A percentile compares a stretch with the other conserved stretches of the same genome.
Conservation (phyloP, 2,113 vertebrate genomes). For the Halichoeres trimaculatus region DNA sequence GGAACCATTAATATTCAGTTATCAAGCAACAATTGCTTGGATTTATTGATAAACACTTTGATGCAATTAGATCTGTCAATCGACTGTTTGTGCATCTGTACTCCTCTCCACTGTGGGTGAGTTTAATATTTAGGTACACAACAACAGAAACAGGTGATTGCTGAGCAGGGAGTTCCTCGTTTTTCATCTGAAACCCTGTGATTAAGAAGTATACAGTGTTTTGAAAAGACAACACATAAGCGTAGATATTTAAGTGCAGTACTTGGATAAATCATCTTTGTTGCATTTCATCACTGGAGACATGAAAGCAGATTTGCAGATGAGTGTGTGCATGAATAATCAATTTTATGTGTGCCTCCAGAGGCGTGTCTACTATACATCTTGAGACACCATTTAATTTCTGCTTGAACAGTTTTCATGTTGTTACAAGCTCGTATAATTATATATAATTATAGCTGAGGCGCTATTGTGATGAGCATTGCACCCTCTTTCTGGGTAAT, state of each 20-base stretch:
- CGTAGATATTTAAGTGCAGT: neutral
- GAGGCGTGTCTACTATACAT: slow-evolving; percentile 31
- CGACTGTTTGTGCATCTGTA: no score
- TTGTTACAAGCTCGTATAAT: slow-evolving; percentile 65
- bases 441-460: slow-evolving; percentile 65
- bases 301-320: slow-evolving; percentile 10
- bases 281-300: neutral
- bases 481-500: slow-evolving; percentile 44
- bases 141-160: no score
- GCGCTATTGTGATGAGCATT: slow-evolving; percentile 55
- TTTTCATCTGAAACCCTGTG: no score
- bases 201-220: no score
- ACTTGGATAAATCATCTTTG: neutral
- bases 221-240: no score
- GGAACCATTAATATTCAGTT: no score
- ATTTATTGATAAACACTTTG: no score
- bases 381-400: slow-evolving; percentile 24
- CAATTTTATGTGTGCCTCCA: slow-evolving; percentile 32
- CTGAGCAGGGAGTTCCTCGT: no score
- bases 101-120: no score
- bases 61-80: no score
- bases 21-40: no score
- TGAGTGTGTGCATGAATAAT: slow-evolving; percentile 21
- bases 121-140: no score
- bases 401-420: slow-evolving; percentile 50